Conservation (phyloP, 2,888 invertebrate species). For the Cephonodes hylas region DNA sequence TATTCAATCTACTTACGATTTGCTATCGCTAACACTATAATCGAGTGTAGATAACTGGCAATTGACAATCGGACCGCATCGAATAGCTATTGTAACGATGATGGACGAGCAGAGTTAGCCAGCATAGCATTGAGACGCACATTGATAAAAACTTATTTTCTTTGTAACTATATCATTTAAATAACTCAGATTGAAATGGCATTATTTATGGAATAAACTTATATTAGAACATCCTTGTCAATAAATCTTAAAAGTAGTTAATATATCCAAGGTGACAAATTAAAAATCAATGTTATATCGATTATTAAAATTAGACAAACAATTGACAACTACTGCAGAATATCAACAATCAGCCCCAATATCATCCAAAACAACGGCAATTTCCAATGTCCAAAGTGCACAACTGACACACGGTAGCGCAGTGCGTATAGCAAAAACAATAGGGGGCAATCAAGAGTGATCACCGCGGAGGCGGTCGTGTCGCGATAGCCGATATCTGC, state of each 20-base stretch:
- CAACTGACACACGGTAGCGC: conserved; percentile 19
- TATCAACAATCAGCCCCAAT: not conserved
- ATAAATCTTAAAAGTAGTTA: too few relatives aligned
- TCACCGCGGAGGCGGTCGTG: conserved; percentile 22
- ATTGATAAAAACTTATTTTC: not conserved
- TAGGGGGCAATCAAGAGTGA: conserved; percentile 35
- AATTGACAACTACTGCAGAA: not conserved
- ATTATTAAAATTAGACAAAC: not conserved
- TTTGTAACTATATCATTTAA: not conserved
- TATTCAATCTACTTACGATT: too few relatives aligned
- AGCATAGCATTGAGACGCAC: not conserved
- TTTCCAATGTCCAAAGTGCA: not conserved
- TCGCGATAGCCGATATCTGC: conserved; percentile 30
- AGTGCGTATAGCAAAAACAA: conserved; percentile 25
- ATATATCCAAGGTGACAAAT: too few relatives aligned
- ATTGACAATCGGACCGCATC: not conserved
- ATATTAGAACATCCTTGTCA: too few relatives aligned
- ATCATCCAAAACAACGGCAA: not conserved
- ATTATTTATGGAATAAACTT: not conserved
- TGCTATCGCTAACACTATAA: not conserved
- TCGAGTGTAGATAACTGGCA: not conserved
- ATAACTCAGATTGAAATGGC: too few relatives aligned
- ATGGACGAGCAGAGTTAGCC: conserved; percentile 1
- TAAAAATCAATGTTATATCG: too few relatives aligned
- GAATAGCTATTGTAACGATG: conserved; percentile 8